Base-by-base conservation (phyloP, 2,113 vertebrate species). In the Marmota monax region DNA sequence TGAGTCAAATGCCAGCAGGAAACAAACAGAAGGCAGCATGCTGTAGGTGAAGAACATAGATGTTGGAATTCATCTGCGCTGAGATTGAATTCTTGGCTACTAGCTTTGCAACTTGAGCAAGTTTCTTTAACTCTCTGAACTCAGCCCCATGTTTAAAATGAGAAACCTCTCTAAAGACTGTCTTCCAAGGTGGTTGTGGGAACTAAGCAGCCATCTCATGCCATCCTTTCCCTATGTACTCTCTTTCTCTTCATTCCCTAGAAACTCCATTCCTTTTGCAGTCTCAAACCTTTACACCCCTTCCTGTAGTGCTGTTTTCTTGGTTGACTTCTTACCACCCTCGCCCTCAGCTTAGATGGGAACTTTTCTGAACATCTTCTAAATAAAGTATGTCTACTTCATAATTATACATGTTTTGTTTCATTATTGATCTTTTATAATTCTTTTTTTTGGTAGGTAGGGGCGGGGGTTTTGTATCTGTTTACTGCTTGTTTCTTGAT, bases 61-160 rank as follows among this genome's bases (percentile, higher is more conserved):
- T 12, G 79, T 79, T 82, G 53, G 42, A 84, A 7, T 82, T 10
- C 42, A 0, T 61, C n/a, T 14, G 39, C 72, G 4, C 17, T 78
- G 61, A 42, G 27, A 12, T 32, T 79, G 58, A 88, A 87, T 73
- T 79, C 73, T 88, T 83, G 5, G 17, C 45, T 39, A 32, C 22
- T 78, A 18, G 51, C 56, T 84, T 8, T 73, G 48, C 39, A 58
- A n/a, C 8, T 79, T 45, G 45, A 39, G 11, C 37, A 86, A 37
- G 18, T 83, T 76, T 92, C 56, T 92, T 92, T 72, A 34, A 22
- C 53, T 93, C 39, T 84, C 72, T 84, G n/a, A 91, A 74, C 27
- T 72, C 42, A 45, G 42, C 42, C 1, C 42, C 42, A 45, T 45
- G 42, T 45, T 74, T 2, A 58, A 92, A 91, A 78, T 53, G 53